Evolutionary conservation across 2,113 vertebrate genomes (phyloP), one percentile per base, ranked within the genome.

Genomic region (Crotalus helleri): DNA sequence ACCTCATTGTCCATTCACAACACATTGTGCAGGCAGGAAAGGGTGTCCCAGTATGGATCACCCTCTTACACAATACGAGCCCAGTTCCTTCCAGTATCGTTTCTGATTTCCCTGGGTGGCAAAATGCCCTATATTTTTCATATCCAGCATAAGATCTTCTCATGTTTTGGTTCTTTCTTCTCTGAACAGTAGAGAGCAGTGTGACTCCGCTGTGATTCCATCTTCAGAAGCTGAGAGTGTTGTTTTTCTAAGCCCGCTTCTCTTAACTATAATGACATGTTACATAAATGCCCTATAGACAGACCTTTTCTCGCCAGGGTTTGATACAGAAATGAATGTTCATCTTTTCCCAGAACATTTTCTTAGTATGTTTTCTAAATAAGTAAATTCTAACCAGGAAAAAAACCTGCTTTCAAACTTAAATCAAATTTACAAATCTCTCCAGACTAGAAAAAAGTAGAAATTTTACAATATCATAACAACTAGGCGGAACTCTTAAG

Each of bases 281-380:
- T 92, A 92, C 61, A 54, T 92, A 92, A 92, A 92, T 44, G 49
- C 91, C 87, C 86, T 17, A 19, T 69, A 44, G 51, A 57, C 9
- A 74, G 24, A 54, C 33, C 86, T 55, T 57, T 88, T 92, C 87
- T 69, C 55, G 24, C 49, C 33, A 88, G 23, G 26, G 59, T n/a
- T 74, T 54, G 49, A 46, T 69, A 15, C 4, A 55, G 26, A 88
- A 74, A 69, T 29, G n/a, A 74, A 88, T 44, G 87, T 12, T 88
- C 51, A 44, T 81, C 17, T 88, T 55, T 87, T n/a, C 29, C 91
- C 51, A 74, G 86, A 88, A 88, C 8, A 88, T 74, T 88, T 92
- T 26, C 51, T 13, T 10, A 74, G 26, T 39, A 55, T 58, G 54
- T 21, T 86, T 92, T 88, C 33, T 88, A 87, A 88, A 88, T 92